Conservation (phyloP, 2,888 invertebrate species). For the Calliphora vomitoria region DNA sequence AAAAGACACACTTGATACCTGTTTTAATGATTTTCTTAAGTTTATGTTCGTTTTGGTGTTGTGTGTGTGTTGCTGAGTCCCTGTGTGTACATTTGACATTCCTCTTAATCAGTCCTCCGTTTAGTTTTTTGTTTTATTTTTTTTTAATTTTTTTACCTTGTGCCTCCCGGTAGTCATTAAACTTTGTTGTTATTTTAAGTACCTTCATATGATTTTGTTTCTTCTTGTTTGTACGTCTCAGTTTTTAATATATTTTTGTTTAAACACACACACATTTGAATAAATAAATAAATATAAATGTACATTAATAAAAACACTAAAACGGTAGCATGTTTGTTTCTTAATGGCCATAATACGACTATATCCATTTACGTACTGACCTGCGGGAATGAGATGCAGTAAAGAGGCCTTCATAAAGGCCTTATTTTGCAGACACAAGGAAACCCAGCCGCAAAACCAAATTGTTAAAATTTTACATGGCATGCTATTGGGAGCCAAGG, state of each 20-base stretch:
- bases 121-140: not conserved
- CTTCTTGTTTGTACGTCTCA: slow-evolving; percentile 16
- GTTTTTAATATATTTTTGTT: slow-evolving; percentile 2
- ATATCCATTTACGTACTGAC: slow-evolving; percentile 1
- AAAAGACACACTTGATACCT: too few species aligned
- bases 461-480: too few species aligned
- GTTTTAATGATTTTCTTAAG: too few species aligned
- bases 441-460: too few species aligned
- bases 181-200: slow-evolving; percentile 25
- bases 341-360: slow-evolving; percentile 46
- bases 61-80: not conserved
- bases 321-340: slow-evolving; percentile 69
- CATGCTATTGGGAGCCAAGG: too few species aligned
- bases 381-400: too few species aligned
- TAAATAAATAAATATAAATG: not conserved
- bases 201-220: slow-evolving; percentile 21
- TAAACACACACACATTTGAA: not conserved
- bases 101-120: slow-evolving; percentile 22
- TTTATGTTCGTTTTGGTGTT: too few species aligned
- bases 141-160: slow-evolving; percentile 8
- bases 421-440: too few species aligned
- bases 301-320: slow-evolving; percentile 22
- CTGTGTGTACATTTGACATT: slow-evolving; percentile 47
- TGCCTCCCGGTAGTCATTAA: slow-evolving; percentile 21
- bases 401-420: too few species aligned